Base-by-base conservation (phyloP, 2,888 invertebrate species). In the Drosophila macrospina region DNA sequence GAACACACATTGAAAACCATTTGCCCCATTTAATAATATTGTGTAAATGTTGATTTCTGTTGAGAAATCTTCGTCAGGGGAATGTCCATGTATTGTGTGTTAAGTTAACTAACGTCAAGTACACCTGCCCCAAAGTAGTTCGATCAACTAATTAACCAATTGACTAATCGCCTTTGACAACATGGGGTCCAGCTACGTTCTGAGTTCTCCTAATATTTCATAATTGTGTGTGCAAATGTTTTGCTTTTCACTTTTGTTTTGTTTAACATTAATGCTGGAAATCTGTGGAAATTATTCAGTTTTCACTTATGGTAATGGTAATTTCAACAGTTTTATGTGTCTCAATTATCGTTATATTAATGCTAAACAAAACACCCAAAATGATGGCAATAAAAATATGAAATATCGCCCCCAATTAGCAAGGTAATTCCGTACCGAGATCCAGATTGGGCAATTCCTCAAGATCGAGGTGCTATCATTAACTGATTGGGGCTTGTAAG, bases 21-120 rank as follows among this genome's bases (percentile, higher is more conserved):
- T 65, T 89, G 85, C 85, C 88, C 77, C 89, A 81, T 77, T 85
- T 83, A 75, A 75, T 67, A 80, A 89, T 83, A 78, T 87, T 89
- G 75, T 83, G 86, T 89, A 83, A 81, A 89, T 82, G 89, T 83
- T 89, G 89, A 87, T 83, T 83, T 83, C 74, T 47, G 83, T 82
- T 42, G 41, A 48, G 57, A 48, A 16, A 28, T 24, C 66, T 15
- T 47, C 54, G 24, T 32, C 16, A 11, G 34, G 13, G 13, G 30
- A 56, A 44, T 10, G 37, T 13, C n/a, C 34, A 44, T 36, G 16
- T 26, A 8, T 5, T 0, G 2, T 7, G 0, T 1, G 1, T 7
- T 34, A 24, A 13, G 1, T 7, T 34, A 24, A 13, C 20, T 30
- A 24, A 50, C 39, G 34, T 15, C 30, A 62, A 39, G 47, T 39